phyloP scores from a whole-genome alignment of 2,797 vertebrate species.

The Semotilus atromaculatus region DNA sequence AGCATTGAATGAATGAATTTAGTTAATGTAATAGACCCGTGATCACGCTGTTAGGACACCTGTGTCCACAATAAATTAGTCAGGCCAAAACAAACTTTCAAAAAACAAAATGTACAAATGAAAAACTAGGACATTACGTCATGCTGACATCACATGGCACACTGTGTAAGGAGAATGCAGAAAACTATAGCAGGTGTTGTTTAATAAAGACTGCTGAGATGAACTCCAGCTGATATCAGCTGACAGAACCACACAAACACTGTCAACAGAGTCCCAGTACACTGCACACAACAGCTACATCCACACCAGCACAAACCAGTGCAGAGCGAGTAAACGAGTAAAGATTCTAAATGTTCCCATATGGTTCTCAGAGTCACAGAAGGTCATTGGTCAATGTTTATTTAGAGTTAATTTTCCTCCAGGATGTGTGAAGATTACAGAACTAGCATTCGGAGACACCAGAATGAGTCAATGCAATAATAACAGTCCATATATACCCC shows the following conservation, averaged over 20 bases:
- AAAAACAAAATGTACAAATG: constrained; percentile 10
- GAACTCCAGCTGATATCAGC: constrained; percentile 16
- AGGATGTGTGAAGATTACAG: neutral
- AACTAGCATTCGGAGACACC: neutral
- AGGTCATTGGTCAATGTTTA: constrained; percentile 10
- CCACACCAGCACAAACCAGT: neutral
- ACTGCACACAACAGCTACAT: neutral
- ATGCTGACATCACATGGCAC: constrained; percentile 29
- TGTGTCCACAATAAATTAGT: constrained; percentile 5
- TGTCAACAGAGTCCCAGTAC: neutral
- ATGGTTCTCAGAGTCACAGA: neutral
- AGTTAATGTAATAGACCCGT: neutral
- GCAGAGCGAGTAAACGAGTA: neutral
- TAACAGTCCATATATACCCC: neutral
- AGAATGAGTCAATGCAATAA: neutral
- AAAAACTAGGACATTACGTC: constrained; percentile 18
- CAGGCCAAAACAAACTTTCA: neutral
- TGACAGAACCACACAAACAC: neutral
- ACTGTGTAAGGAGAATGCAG: neutral
- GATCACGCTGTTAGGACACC: neutral
- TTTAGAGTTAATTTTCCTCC: neutral
- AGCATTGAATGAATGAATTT: neutral
- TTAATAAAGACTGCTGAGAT: constrained; percentile 12
- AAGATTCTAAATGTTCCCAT: neutral
- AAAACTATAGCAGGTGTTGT: constrained; percentile 14